Evolutionary conservation across 1,140 invertebrate species (phyloP).

Genomic region (Eurosta solidaginis): DNA sequence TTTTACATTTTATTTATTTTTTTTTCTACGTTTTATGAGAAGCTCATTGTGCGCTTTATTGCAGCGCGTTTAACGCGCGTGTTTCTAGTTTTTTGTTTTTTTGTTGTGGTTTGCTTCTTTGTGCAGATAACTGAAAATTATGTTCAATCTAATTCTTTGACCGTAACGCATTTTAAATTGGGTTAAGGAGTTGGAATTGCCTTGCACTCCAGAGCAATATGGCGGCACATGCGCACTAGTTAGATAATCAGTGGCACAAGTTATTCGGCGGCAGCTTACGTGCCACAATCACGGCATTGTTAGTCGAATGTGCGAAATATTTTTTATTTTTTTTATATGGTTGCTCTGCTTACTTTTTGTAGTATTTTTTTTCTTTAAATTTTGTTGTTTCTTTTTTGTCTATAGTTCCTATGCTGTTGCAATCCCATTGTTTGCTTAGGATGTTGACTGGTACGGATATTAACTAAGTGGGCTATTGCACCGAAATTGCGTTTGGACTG

Average conservation of each 20-base stretch:
- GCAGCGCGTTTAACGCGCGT: background rate
- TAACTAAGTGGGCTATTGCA: background rate
- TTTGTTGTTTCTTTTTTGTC: background rate
- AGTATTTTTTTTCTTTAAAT: too few species aligned
- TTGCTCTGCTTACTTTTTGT: background rate
- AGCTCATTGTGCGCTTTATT: background rate
- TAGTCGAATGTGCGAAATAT: background rate
- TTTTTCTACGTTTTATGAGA: background rate
- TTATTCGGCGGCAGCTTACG: background rate
- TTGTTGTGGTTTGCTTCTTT: background rate
- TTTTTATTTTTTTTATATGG: background rate
- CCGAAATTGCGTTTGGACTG: background rate
- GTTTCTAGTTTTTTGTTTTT: background rate
- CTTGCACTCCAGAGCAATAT: background rate
- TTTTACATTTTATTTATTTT: background rate
- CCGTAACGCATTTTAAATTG: constrained; percentile 18
- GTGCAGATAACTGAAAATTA: constrained; percentile 23
- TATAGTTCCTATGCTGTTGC: background rate
- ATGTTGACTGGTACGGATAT: background rate
- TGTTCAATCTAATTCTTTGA: constrained; percentile 20
- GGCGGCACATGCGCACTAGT: background rate
- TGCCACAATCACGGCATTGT: background rate
- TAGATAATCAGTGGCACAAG: background rate
- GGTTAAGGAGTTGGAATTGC: constrained; percentile 9
- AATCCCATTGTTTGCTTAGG: background rate